These are phyloP conservation scores for Neosilurus hyrtlii DNA, from an alignment of 2,797 vertebrate species.

Conservation along the genomic window DNA sequence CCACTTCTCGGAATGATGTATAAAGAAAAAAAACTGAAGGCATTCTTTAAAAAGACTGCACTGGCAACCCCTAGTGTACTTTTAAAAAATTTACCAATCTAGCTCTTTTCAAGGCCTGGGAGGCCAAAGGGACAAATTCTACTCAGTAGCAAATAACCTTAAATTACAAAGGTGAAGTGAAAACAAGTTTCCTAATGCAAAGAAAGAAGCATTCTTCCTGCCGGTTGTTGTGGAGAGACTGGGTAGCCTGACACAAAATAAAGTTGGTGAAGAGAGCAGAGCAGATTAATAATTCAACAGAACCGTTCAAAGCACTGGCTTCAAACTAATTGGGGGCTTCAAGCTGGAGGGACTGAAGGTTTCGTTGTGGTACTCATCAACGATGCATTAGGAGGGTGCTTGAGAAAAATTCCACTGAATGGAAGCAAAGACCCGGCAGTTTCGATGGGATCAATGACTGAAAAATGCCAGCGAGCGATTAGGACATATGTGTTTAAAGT, in stretches of 20 bases:
- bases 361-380: slow-evolving; percentile 33
- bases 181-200: slow-evolving; percentile 11
- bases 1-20: neutral
- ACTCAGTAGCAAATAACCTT: slow-evolving; percentile 24
- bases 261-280: slow-evolving; percentile 38
- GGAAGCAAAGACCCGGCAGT: neutral
- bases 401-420: slow-evolving; percentile 11
- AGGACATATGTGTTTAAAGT: slow-evolving; percentile 12
- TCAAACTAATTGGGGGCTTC: slow-evolving; percentile 54
- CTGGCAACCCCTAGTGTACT: neutral
- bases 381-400: slow-evolving; percentile 17
- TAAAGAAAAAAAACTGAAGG: neutral
- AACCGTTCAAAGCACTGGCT: slow-evolving; percentile 45
- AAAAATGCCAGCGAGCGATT: neutral
- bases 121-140: slow-evolving; percentile 39
- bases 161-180: slow-evolving; percentile 47
- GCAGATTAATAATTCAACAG: slow-evolving; percentile 56
- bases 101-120: slow-evolving; percentile 47
- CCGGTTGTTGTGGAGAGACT: neutral
- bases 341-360: slow-evolving; percentile 36
- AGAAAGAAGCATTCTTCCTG: neutral
- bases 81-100: slow-evolving; percentile 31
- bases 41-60: neutral
- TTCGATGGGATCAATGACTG: neutral
- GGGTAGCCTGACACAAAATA: slow-evolving; percentile 26